phyloP scores from a whole-genome alignment of 2,888 invertebrate species.

The Aproaerema taeniolella region DNA sequence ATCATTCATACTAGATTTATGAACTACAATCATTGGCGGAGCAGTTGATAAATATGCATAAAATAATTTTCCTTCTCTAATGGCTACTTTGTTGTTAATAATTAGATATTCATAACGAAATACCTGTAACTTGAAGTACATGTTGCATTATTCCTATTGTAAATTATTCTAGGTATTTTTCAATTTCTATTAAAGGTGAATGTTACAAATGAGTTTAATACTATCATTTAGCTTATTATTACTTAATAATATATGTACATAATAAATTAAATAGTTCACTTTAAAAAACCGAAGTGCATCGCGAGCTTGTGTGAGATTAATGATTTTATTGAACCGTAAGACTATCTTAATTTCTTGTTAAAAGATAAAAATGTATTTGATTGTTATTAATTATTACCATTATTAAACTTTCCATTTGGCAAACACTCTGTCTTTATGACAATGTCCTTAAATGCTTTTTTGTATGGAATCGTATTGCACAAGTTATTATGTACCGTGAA shows the following conservation, averaged over 20 bases:
- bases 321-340: conserved; percentile 25
- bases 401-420: too few relatives aligned
- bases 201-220: conserved; percentile 52
- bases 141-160: background rate
- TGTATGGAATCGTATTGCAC: conserved; percentile 23
- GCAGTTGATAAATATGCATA: too few relatives aligned
- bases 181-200: conserved; percentile 47
- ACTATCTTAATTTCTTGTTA: conserved; percentile 26
- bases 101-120: background rate
- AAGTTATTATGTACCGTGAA: background rate
- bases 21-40: too few relatives aligned
- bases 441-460: conserved; percentile 24
- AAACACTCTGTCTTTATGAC: conserved; percentile 9
- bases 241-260: conserved; percentile 58
- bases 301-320: conserved; percentile 30
- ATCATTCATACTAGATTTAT: too few relatives aligned
- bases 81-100: conserved; percentile 1
- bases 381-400: conserved; percentile 32
- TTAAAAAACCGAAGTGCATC: conserved; percentile 43
- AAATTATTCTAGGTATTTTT: conserved; percentile 21
- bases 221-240: conserved; percentile 54
- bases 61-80: too few relatives aligned
- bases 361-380: conserved; percentile 37
- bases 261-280: conserved; percentile 54
- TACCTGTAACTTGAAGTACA: background rate